phyloP scores from a whole-genome alignment of 2,113 vertebrate genomes.

The Gymnarchus niloticus region DNA sequence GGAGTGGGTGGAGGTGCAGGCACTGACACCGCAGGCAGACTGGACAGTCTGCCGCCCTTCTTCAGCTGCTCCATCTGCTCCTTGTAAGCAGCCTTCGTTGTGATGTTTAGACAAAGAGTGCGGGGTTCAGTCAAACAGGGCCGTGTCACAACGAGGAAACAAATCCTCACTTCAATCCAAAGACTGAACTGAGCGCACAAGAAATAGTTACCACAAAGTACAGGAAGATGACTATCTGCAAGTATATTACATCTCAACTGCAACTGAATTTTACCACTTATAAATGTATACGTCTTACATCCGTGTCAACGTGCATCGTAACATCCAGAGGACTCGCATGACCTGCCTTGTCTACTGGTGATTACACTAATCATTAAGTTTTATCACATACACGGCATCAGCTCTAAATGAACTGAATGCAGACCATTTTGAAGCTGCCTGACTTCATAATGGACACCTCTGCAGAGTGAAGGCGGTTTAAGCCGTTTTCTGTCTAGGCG shows the following conservation, averaged over 20 bases:
- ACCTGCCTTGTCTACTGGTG: background rate
- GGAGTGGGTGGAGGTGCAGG: conserved; percentile 39
- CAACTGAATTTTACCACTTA: background rate
- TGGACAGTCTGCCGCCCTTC: conserved; percentile 45
- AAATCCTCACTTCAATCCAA: background rate
- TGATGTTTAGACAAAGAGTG: background rate
- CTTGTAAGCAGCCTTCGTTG: conserved; percentile 63
- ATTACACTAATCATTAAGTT: background rate
- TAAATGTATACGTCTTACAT: background rate
- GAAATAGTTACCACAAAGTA: background rate
- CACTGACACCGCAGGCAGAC: conserved; percentile 40
- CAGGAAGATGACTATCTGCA: background rate
- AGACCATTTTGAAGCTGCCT: background rate
- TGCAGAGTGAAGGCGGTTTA: background rate
- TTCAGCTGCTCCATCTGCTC: conserved; percentile 63
- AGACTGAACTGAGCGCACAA: background rate
- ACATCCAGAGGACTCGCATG: background rate
- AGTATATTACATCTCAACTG: background rate
- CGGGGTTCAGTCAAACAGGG: background rate
- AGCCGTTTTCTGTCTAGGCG: background rate
- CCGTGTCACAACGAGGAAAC: background rate
- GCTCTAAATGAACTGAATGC: background rate
- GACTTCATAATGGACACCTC: background rate
- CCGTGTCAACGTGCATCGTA: background rate
- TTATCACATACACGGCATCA: background rate